Evolutionary conservation across 2,113 vertebrate species (phyloP), one percentile per base, ranked within the genome.

Genomic region (Bambusicola thoracicus): DNA sequence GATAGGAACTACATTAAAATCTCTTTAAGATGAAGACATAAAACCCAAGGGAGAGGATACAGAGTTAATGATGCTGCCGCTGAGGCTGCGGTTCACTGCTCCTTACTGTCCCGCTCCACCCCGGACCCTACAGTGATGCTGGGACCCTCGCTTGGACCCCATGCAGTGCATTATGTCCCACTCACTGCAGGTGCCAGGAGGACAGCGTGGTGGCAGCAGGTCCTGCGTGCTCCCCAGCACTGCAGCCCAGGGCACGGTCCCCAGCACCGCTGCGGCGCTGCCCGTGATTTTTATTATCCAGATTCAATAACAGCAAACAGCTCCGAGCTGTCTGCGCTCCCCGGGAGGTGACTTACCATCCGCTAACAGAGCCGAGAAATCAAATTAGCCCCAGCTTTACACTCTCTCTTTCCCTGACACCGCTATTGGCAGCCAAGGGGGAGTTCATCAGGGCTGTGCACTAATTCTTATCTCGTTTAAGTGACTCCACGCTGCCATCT

Each of bases 381-480:
- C 97, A 93, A 98, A 98, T 98, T 98, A 97, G 96, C 86, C 87
- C 65, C 14, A 46, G 94, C 95, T 97, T 96, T 93, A 92, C 94
- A 76, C 92, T 93, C 92, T 30, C 95, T 97, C 96, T 95, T 94
- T 96, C 93, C 96, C 97, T 95, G 93, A 97, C 96, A 93, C 95
- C 3, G 93, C 94, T 93, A 93, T 53, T 69, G 94, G 95, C 88
- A 94, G 97, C 96, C 95, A 92, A 70, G 87, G 81, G 91, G 89
- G 92, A 97, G 92, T 96, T 95, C 96, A 98, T 98, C 97, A 97
- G 91, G 75, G 80, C 91, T 81, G 67, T 1, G 8, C 82, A 85
- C 97, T 97, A 96, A 98, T 97, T 96, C 95, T 95, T 94, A 94
- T 93, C 97, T 97, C 62, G 72, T 97, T 97, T 97, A 96, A 98